Percentiles rank a stretch among this genome's conserved stretches.
Conservation (phyloP, 1,140 invertebrate species). For the Diabrotica virgifera region DNA sequence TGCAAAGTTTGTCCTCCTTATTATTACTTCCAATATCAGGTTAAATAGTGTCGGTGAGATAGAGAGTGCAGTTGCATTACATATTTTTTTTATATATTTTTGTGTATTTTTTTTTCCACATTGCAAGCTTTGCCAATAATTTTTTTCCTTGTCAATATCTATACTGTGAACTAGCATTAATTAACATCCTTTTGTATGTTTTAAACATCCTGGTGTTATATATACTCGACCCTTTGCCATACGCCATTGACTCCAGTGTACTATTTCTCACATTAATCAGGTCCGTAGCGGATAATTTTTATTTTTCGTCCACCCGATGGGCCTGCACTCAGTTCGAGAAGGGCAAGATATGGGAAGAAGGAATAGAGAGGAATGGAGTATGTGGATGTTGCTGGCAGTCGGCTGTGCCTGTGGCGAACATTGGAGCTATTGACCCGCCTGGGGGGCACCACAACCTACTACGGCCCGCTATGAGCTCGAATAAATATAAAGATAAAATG, state of each 20-base stretch:
- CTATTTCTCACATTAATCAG: conserved; percentile 2
- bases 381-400: neutral
- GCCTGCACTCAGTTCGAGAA: neutral
- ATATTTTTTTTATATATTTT: too few relatives aligned
- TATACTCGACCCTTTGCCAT: neutral
- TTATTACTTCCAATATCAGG: too few relatives aligned
- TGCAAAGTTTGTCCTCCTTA: too few relatives aligned
- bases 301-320: neutral
- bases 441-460: neutral
- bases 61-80: too few relatives aligned
- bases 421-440: neutral
- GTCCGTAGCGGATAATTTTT: neutral
- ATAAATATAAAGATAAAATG: neutral
- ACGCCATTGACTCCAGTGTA: neutral
- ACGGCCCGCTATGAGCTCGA: too few relatives aligned
- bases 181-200: too few relatives aligned
- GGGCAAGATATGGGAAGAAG: neutral
- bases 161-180: too few relatives aligned
- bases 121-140: too few relatives aligned
- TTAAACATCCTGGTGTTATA: too few relatives aligned
- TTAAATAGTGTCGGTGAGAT: too few relatives aligned
- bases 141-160: too few relatives aligned
- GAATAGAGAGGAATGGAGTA: neutral
- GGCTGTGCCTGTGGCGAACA: conserved; percentile 1
- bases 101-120: too few relatives aligned